Evolutionary conservation across 2,113 vertebrate species (phyloP), one percentile per base, ranked within the genome.

Genomic region (Upupa epops): DNA sequence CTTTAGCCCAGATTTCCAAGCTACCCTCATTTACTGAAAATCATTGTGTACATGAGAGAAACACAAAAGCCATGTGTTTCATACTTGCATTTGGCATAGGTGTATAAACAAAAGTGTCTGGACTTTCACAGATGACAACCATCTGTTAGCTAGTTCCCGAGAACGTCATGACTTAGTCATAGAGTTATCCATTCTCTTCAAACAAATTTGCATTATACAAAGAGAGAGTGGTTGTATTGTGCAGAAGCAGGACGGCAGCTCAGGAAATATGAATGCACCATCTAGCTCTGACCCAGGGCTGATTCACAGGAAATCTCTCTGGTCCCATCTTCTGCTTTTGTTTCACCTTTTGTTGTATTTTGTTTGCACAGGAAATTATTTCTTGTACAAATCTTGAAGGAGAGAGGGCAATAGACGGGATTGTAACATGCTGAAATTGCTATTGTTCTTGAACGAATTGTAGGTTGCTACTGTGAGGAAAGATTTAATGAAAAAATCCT

Each of bases 361-460:
- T 76, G 4, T 85, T 88, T 65, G 16, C 24, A 72, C 51, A 65
- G 40, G 54, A 83, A 91, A 85, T 85, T 72, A 79, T 76, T 75
- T 88, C 46, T 79, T 78, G 31, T 66, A 58, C 17, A 65, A 82
- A 45, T 1, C 8, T 46, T 55, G 63, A 46, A 88, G 19, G 4
- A 85, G 31, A 85, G 10, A 76, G 21, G 10, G 3, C 22, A 79
- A 29, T 46, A 3, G 6, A 49, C 8, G 17, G 36, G 17, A 18
- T 22, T 88, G 15, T 65, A 79, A 51, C 12, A 36, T 1, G 1
- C 5, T 25, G 21, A 87, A 74, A 40, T 71, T 36, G 17, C 13
- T 65, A 24, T 17, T 61, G 24, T 31, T 85, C n/a, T 87, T 45
- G 40, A 64, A 76, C 58, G 31, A 76, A 49, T 65, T 65, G 6